Percentiles rank a stretch among this genome's conserved stretches.
phyloP scores from a whole-genome alignment of 2,888 invertebrate genomes.

The Chouioia cunea region DNA sequence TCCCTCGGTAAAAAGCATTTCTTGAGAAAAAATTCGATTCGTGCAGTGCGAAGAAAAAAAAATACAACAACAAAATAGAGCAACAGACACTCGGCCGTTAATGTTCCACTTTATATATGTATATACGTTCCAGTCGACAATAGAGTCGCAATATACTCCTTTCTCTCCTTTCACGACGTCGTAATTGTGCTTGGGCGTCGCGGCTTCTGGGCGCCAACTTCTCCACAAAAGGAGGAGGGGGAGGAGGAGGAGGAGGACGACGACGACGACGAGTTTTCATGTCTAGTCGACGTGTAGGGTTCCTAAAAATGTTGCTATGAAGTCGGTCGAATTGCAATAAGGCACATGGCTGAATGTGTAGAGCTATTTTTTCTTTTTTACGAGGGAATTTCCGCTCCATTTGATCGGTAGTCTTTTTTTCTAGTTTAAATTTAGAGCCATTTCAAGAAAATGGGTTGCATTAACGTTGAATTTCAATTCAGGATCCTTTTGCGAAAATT shows the following conservation, averaged over 20 bases:
- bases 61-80: no score
- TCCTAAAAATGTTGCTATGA: not conserved
- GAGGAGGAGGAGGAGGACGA: not conserved
- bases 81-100: not conserved
- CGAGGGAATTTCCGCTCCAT: not conserved
- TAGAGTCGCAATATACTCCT: constrained; percentile 1
- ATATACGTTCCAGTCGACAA: not conserved
- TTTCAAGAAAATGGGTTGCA: not conserved
- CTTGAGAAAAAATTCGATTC: no score
- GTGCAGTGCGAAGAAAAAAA: no score
- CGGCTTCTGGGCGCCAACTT: constrained; percentile 25
- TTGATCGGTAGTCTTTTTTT: not conserved
- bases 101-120: not conserved
- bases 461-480: no score
- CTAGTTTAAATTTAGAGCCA: not conserved
- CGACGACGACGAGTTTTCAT: not conserved
- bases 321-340: not conserved
- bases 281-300: not conserved
- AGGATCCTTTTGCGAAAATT: no score
- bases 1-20: no score
- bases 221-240: not conserved
- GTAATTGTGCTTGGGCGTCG: constrained; percentile 30
- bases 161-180: constrained; percentile 13
- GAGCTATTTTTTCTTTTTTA: no score
- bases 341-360: not conserved